Evolutionary conservation across 2,888 invertebrate species (phyloP), one percentile per base, ranked within the genome.

Genomic region (Megastigmus dorsalis): DNA sequence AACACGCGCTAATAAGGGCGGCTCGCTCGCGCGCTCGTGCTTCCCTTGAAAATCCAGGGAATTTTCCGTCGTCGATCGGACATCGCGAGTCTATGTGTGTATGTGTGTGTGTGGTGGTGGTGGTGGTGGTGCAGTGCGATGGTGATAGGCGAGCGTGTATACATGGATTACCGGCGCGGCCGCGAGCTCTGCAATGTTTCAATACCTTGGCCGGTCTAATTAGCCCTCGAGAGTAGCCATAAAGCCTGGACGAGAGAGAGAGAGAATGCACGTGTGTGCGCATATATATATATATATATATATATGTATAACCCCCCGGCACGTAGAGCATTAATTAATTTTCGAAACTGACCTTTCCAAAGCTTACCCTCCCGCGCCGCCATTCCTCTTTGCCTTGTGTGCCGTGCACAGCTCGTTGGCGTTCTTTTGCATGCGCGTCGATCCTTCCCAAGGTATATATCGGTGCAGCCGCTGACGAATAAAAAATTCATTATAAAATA

Each of bases 151-250:
- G 2, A 3, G 28, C 50, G 52, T 20, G n/a, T n/a, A n/a, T n/a
- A n/a, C n/a, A 13, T 43, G 50, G 63, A 70, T 70, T 63, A 63
- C 20, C 28, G n/a, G n/a, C 4, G 48, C 10, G 43, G 60, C 68
- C 55, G 66, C 65, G 57, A 68, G 62, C 77, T 59, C 50, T 38
- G 71, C 70, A 45, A 74, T 71, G 66, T 76, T 70, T 67, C 77
- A 71, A 74, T 76, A 72, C 76, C 74, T 74, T 63, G 68, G 71
- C 54, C 69, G 50, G 43, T 70, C 72, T 78, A 77, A 78, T 77
- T 78, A 75, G 72, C 69, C 57, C 26, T 36, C 57, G 57, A 43
- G 18, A n/a, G n/a, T n/a, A n/a, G n/a, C n/a, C n/a, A n/a, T n/a
- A n/a, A n/a, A 6, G 50, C 54, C 70, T 50, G 52, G 20, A 28